A percentile compares a stretch with the other conserved stretches of the same genome.
phyloP scores from a whole-genome alignment of 2,113 vertebrate genomes.

The Amphilophus citrinellus region DNA sequence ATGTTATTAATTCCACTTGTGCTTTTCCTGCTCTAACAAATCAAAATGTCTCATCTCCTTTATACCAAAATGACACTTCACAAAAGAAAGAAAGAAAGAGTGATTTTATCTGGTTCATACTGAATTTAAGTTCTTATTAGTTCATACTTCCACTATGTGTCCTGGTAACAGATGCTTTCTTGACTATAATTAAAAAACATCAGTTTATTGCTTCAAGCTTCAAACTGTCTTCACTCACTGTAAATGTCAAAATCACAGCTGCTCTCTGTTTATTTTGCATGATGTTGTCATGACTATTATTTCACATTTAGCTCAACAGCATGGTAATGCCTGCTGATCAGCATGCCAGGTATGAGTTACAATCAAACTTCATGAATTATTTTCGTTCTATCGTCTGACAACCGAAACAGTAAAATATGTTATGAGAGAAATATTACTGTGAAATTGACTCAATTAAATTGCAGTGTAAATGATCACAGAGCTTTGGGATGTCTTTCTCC shows the following conservation, averaged over 20 bases:
- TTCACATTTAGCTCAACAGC: neutral
- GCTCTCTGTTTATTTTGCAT: neutral
- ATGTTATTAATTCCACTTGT: neutral
- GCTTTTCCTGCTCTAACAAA: too few species aligned
- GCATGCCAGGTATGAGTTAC: neutral
- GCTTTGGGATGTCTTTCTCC: neutral
- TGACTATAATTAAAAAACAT: neutral
- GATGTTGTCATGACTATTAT: slow-evolving; percentile 10
- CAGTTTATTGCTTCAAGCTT: neutral
- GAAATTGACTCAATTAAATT: neutral
- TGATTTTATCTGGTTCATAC: too few species aligned
- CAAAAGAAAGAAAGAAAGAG: too few species aligned
- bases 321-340: slow-evolving; percentile 6
- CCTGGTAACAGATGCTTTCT: slow-evolving; percentile 7
- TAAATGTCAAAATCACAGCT: slow-evolving; percentile 1
- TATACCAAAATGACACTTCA: too few species aligned
- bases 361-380: neutral
- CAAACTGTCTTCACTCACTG: neutral
- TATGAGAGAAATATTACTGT: neutral
- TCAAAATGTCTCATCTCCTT: too few species aligned
- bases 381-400: neutral
- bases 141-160: neutral
- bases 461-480: neutral
- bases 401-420: slow-evolving; percentile 1
- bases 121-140: too few species aligned